A percentile compares a stretch with the other conserved stretches of the same genome.
These are phyloP conservation scores for Cephus pulcher DNA, from an alignment of 2,888 invertebrate species.

Conservation along the genomic window DNA sequence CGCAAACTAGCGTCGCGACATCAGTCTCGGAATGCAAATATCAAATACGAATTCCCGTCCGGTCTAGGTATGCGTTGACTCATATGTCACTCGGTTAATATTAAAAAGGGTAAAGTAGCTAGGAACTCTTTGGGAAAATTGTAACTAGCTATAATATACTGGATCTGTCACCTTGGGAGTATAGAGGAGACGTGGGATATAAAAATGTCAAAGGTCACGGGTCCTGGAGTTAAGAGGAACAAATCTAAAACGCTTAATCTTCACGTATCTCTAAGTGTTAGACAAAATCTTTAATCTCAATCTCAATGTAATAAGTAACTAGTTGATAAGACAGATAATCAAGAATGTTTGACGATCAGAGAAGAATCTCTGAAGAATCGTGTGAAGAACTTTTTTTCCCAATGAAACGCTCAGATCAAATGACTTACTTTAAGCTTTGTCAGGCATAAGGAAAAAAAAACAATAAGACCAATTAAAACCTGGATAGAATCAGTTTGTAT, in stretches of 20 bases:
- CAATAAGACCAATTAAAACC: not conserved
- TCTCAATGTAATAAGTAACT: slow-evolving; percentile 7
- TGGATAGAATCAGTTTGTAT: not conserved
- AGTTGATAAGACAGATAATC: not conserved
- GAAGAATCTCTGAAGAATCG: not conserved
- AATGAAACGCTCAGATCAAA: no score
- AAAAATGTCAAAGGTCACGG: not conserved
- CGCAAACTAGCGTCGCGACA: not conserved
- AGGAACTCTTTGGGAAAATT: not conserved
- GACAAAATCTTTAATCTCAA: not conserved
- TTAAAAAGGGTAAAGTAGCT: not conserved
- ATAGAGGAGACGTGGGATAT: not conserved
- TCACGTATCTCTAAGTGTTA: slow-evolving; percentile 8
- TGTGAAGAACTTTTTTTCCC: not conserved
- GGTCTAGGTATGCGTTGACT: not conserved
- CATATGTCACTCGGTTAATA: not conserved
- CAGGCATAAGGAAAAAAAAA: not conserved
- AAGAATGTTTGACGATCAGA: not conserved
- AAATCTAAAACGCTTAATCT: not conserved
- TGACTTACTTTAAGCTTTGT: not conserved
- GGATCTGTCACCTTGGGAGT: not conserved
- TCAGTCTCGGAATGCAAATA: not conserved
- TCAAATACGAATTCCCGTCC: not conserved
- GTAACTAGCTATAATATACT: not conserved
- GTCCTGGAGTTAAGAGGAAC: not conserved